Evolutionary conservation across 1,140 invertebrate genomes (phyloP).

Genomic region (Phymastichus coffea): DNA sequence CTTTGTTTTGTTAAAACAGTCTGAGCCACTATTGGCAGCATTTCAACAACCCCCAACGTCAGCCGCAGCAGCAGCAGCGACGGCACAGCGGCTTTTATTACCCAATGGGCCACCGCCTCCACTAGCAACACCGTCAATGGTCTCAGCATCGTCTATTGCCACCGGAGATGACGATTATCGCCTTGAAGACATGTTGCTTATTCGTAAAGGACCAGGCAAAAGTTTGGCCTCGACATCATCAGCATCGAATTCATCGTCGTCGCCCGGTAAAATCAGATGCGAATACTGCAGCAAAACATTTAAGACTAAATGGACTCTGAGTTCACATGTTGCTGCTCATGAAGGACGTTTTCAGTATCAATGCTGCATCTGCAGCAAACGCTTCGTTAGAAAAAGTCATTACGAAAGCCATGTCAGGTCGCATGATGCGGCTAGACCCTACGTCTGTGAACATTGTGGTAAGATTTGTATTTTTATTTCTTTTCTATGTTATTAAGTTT

Average conservation of each 20-base stretch:
- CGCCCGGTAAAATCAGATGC: slow-evolving; percentile 44
- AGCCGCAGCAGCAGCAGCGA: not conserved
- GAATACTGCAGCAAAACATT: slow-evolving; percentile 55
- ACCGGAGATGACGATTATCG: slow-evolving; percentile 48
- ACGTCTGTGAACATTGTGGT: slow-evolving; percentile 52
- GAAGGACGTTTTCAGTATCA: slow-evolving; percentile 53
- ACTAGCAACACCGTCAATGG: too few relatives aligned
- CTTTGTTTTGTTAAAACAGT: too few relatives aligned
- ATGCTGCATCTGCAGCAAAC: slow-evolving; percentile 52
- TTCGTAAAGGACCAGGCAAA: slow-evolving; percentile 32
- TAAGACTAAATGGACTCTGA: slow-evolving; percentile 55
- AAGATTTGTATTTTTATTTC: slow-evolving; percentile 18
- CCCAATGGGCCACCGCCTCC: too few relatives aligned
- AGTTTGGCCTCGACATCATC: not conserved
- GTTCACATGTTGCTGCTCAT: slow-evolving; percentile 52
- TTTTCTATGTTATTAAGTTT: too few relatives aligned
- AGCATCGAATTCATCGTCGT: not conserved
- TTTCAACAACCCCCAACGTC: not conserved
- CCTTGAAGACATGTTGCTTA: slow-evolving; percentile 49
- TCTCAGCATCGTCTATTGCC: not conserved
- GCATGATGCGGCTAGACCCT: slow-evolving; percentile 52
- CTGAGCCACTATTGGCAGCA: too few relatives aligned
- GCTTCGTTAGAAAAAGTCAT: slow-evolving; percentile 54
- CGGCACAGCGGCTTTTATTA: too few relatives aligned
- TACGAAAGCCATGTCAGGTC: slow-evolving; percentile 52